Percentiles rank a stretch among this genome's conserved stretches.
Conservation (phyloP, 2,113 vertebrate genomes). For the Saccopteryx bilineata region DNA sequence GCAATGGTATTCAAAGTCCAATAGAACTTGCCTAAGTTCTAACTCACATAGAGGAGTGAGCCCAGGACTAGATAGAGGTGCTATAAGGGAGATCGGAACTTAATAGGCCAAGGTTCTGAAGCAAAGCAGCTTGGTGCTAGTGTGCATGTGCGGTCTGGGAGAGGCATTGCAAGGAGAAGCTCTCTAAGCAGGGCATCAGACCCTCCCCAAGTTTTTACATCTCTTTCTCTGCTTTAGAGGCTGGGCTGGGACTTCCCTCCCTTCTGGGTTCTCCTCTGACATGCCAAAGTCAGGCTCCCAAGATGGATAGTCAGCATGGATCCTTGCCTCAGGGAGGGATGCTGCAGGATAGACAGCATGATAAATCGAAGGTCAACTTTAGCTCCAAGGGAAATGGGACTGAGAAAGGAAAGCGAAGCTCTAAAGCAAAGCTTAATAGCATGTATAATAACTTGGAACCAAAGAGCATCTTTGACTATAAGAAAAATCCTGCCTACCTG, state of each 20-base stretch:
- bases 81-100: not conserved
- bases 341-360: not conserved
- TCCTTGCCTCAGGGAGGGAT: not conserved
- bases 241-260: not conserved
- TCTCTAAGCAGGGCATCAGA: not conserved
- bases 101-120: not conserved
- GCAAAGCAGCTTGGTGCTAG: no score
- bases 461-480: not conserved
- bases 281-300: not conserved
- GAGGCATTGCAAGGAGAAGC: not conserved
- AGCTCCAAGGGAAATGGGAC: constrained; percentile 15
- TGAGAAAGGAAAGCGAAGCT: not conserved
- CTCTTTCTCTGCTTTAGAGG: not conserved
- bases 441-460: not conserved
- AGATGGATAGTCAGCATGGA: not conserved
- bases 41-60: not conserved
- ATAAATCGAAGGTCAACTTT: not conserved
- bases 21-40: not conserved
- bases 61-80: not conserved
- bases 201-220: fast-evolving
- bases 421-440: not conserved
- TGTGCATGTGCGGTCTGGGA: fast-evolving
- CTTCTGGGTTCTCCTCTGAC: not conserved
- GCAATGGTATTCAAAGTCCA: not conserved
- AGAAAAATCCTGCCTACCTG: not conserved